phyloP scores from a whole-genome alignment of 1,140 invertebrate species.

The Adelges cooleyi region DNA sequence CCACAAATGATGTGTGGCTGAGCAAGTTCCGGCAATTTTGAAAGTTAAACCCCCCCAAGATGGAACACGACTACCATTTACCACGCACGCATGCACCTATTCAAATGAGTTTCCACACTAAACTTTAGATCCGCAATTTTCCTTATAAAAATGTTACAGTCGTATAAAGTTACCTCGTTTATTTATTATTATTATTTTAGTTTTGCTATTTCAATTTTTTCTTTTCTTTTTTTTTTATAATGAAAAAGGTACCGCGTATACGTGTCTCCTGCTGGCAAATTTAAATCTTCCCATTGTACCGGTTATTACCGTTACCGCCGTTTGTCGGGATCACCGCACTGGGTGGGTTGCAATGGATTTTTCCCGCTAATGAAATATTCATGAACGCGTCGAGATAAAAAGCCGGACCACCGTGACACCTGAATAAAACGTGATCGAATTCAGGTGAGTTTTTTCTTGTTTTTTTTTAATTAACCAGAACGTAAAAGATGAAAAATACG shows the following conservation, averaged over 20 bases:
- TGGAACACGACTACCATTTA: no score
- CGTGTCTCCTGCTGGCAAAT: not conserved
- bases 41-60: no score
- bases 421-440: not conserved
- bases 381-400: slow-evolving; percentile 20
- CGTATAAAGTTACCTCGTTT: no score
- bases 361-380: slow-evolving; percentile 16
- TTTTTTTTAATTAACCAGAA: not conserved
- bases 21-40: no score
- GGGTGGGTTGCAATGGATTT: not conserved
- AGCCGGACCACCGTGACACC: not conserved
- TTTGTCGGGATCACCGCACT: not conserved
- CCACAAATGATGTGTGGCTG: no score
- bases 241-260: not conserved
- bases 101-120: no score
- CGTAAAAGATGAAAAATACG: not conserved
- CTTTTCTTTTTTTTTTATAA: not conserved
- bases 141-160: no score
- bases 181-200: no score
- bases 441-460: not conserved
- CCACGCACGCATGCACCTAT: no score
- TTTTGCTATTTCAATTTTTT: no score
- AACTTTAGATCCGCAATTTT: no score
- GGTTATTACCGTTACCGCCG: not conserved
- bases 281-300: slow-evolving; percentile 1